Base-by-base conservation (phyloP, 2,888 invertebrate species). In the Netelia inedita region DNA sequence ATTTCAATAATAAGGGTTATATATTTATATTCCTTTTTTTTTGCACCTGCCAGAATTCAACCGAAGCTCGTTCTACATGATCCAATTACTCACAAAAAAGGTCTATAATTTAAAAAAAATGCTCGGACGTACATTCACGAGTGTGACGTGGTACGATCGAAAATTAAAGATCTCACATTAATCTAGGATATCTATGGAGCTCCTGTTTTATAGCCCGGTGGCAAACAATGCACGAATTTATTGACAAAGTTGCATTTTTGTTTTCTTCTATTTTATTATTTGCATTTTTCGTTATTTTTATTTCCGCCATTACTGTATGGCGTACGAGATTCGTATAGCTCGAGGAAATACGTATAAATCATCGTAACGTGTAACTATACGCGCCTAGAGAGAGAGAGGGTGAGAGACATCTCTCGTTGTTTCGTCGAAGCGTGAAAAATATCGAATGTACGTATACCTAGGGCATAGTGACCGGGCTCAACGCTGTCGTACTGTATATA, bases 401-500 rank as follows among this genome's bases (percentile, higher is more conserved):
- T 35, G 35, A 35, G 23, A 46, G 61, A 21, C 46, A 55, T 71
- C 53, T 19, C 46, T 66, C 71, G 82, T 82, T 85, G 85, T 85
- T 85, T 85, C 79, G 75, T 82, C 75, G 85, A 85, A 82, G 85
- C 82, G 85, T 82, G 82, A 85, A 85, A 85, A 85, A 85, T 85
- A 79, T 75, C 74, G 82, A 69, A 66, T 66, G 68, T 68, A 53
- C 46, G 35, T 35, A 73, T 61, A 81, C 75, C 65, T 68, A 69
- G 71, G 53, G 63, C 55, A 68, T 66, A 55, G 43, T 11, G 46
- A 46, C 50, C 61, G 76, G 82, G 68, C 50, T 61, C 69, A 78
- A 80, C 63, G 41, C 83, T 35, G 61, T 65, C 53, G 50, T 69
- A 59, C 72, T 46, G 71, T 55, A 61, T 21, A 61, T 69, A 59